A percentile compares a stretch with the other conserved stretches of the same genome.
phyloP scores from a whole-genome alignment of 2,888 invertebrate genomes.

The Eilema sororculum region DNA sequence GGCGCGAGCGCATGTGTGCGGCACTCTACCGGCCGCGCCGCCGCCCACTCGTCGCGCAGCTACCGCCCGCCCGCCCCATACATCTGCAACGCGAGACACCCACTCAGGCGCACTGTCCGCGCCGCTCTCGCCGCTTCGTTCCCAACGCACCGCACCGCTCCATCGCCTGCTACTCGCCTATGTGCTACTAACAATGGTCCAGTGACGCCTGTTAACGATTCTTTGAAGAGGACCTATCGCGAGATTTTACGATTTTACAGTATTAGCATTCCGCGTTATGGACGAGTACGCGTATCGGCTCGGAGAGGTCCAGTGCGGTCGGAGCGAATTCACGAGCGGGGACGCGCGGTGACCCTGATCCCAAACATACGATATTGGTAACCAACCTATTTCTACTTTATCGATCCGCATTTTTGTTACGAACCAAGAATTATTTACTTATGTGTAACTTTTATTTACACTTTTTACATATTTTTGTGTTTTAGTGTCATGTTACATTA shows the following conservation, averaged over 20 bases:
- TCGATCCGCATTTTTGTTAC: neutral
- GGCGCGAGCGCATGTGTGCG: constrained; percentile 84
- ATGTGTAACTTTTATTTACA: neutral
- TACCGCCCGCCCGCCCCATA: constrained; percentile 73
- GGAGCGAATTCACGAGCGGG: constrained; percentile 81
- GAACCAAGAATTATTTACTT: neutral
- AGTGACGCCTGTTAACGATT: constrained; percentile 65
- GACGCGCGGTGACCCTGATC: constrained; percentile 76
- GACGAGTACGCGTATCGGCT: constrained; percentile 73
- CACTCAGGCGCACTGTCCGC: constrained; percentile 80
- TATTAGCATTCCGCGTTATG: constrained; percentile 60
- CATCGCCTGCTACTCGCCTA: constrained; percentile 69
- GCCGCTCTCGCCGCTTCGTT: constrained; percentile 71
- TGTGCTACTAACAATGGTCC: constrained; percentile 56
- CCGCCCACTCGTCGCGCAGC: constrained; percentile 72
- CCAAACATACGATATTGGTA: constrained; percentile 69
- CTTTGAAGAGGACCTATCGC: constrained; percentile 62
- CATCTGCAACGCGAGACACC: constrained; percentile 86
- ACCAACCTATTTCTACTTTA: constrained; percentile 71
- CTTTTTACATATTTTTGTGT: neutral
- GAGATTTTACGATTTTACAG: constrained; percentile 53
- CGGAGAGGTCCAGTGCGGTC: constrained; percentile 85
- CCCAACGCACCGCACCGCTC: constrained; percentile 84
- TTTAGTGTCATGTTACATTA: neutral
- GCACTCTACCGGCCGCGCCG: constrained; percentile 78